phyloP scores from a whole-genome alignment of 2,797 vertebrate species.

The Clarias pachynema region DNA sequence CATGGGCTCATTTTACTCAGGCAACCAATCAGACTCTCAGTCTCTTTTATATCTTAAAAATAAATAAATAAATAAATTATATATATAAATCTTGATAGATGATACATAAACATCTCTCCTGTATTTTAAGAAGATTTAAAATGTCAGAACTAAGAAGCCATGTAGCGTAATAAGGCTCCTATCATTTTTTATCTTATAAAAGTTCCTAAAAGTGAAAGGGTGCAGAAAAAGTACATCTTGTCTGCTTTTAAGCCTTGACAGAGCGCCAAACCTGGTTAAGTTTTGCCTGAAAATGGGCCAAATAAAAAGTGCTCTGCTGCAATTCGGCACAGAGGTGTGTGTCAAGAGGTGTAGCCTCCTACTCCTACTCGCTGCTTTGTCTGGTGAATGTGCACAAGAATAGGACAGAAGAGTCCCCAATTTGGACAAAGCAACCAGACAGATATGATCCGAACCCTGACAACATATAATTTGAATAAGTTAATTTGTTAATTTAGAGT shows the following conservation, averaged over 20 bases:
- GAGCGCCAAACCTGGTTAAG: background rate
- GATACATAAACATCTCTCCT: too few species aligned
- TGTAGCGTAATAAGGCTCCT: too few species aligned
- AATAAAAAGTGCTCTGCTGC: slow-evolving; percentile 23
- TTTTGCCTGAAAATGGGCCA: slow-evolving; percentile 24
- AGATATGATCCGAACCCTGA: slow-evolving; percentile 5
- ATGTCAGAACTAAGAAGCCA: too few species aligned
- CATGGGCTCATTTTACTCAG: too few species aligned
- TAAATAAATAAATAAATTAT: too few species aligned
- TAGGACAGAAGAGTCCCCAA: background rate
- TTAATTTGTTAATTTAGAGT: slow-evolving; percentile 49
- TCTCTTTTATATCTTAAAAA: too few species aligned
- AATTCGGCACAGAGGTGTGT: slow-evolving; percentile 27
- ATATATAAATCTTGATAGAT: too few species aligned
- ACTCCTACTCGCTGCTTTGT: background rate
- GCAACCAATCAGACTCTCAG: too few species aligned
- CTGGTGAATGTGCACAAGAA: background rate
- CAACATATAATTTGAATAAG: slow-evolving; percentile 16
- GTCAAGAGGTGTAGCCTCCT: slow-evolving; percentile 13
- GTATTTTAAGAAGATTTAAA: too few species aligned
- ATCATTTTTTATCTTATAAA: too few species aligned
- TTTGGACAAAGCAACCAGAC: background rate
- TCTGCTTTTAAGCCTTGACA: background rate
- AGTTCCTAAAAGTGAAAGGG: too few species aligned
- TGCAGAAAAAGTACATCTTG: too few species aligned